Percentiles rank a stretch among this genome's conserved stretches.
phyloP scores from a whole-genome alignment of 2,797 vertebrate species.

The Anolis apletophallus region DNA sequence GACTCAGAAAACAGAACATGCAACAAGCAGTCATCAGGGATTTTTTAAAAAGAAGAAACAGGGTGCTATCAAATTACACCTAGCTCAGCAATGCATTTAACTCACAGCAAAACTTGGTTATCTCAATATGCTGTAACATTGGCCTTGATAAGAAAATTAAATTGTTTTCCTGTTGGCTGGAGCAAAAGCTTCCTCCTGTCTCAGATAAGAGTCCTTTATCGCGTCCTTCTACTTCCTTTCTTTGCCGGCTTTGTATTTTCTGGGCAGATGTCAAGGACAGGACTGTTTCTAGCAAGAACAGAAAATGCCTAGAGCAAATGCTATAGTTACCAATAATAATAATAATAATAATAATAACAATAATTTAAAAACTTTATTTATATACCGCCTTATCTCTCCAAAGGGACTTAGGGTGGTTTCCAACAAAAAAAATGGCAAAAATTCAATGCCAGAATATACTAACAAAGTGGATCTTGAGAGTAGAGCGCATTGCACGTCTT shows the following conservation, averaged over 20 bases:
- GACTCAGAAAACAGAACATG: constrained; percentile 53
- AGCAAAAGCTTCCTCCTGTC: constrained; percentile 27
- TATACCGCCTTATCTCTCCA: too few relatives aligned
- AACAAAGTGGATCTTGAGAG: too few relatives aligned
- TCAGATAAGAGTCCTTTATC: constrained; percentile 33
- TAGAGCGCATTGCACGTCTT: too few relatives aligned
- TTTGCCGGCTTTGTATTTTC: neutral
- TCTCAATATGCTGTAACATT: constrained; percentile 52
- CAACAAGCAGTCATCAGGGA: constrained; percentile 35
- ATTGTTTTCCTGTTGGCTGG: constrained; percentile 47
- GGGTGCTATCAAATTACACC: constrained; percentile 46
- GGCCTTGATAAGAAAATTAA: constrained; percentile 49
- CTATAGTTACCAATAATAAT: constrained; percentile 21
- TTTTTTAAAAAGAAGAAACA: constrained; percentile 38
- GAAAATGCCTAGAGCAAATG: neutral
- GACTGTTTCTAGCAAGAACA: neutral
- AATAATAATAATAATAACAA: too few relatives aligned
- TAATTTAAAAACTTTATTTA: too few relatives aligned
- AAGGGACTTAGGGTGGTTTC: too few relatives aligned
- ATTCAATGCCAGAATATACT: too few relatives aligned
- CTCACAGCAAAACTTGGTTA: constrained; percentile 37
- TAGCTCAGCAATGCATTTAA: constrained; percentile 44
- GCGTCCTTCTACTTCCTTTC: constrained; percentile 3
- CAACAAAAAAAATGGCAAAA: too few relatives aligned
- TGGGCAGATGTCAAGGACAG: constrained; percentile 39